Evolutionary conservation across 2,888 invertebrate genomes (phyloP).

Genomic region (Acronicta leporina): DNA sequence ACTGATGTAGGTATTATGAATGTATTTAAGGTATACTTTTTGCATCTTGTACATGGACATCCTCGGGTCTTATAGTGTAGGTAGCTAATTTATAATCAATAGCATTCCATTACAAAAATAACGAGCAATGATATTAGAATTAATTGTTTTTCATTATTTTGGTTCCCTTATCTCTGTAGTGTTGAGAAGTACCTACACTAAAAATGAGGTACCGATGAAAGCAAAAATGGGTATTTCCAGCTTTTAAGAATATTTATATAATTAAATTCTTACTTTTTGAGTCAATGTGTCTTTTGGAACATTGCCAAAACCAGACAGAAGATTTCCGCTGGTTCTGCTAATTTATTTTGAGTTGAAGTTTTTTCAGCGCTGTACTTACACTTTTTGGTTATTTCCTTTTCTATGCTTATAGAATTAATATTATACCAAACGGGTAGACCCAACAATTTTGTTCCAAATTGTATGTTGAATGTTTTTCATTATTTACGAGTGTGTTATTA

Average conservation of each 20-base stretch:
- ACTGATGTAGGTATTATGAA: no score
- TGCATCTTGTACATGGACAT: no score
- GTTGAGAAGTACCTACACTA: no score
- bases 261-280: constrained; percentile 32
- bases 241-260: constrained; percentile 13
- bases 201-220: constrained; percentile 1
- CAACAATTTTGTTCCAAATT: constrained; percentile 14
- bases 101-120: no score
- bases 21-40: no score
- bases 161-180: no score
- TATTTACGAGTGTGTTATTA: constrained; percentile 20
- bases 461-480: constrained; percentile 5
- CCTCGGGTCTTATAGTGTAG: no score
- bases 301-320: constrained; percentile 44
- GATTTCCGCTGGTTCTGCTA: constrained; percentile 20
- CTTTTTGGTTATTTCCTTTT: not conserved
- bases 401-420: no score
- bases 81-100: no score
- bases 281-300: constrained; percentile 47
- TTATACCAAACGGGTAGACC: not conserved
- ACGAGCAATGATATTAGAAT: no score
- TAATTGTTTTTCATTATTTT: no score
- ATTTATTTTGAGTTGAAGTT: constrained; percentile 32
- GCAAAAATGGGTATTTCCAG: constrained; percentile 14
- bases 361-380: constrained; percentile 3